phyloP scores from a whole-genome alignment of 2,888 invertebrate species.

The Diaprepes abbreviatus region DNA sequence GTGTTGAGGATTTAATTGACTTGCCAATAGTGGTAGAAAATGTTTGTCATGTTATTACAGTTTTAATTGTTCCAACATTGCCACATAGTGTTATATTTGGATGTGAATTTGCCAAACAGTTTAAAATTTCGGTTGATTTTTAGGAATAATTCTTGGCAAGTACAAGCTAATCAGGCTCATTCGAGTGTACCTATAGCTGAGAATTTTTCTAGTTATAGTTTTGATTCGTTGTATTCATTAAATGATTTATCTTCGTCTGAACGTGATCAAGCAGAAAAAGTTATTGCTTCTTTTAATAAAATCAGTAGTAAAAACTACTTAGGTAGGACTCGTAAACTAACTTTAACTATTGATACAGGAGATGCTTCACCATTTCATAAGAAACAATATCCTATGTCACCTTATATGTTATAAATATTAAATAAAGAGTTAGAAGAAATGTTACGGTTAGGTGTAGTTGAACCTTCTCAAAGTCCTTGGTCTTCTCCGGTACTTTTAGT shows the following conservation, averaged over 20 bases:
- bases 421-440: constrained; percentile 46
- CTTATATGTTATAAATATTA: constrained; percentile 40
- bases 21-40: background rate
- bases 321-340: constrained; percentile 22
- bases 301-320: constrained; percentile 7
- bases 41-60: background rate
- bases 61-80: constrained; percentile 9
- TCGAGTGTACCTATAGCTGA: background rate
- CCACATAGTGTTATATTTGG: constrained; percentile 16
- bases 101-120: constrained; percentile 1
- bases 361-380: constrained; percentile 27
- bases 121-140: background rate
- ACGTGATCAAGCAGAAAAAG: background rate
- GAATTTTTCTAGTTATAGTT: too few species aligned
- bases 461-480: too few species aligned
- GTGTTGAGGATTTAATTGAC: constrained; percentile 5
- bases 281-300: background rate
- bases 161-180: background rate
- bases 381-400: constrained; percentile 31
- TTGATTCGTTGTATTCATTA: background rate
- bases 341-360: constrained; percentile 36
- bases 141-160: constrained; percentile 13
- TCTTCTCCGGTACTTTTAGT: constrained; percentile 40
- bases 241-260: background rate
- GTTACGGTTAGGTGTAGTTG: constrained; percentile 39